A percentile compares a stretch with the other conserved stretches of the same genome.
Conservation (phyloP, 2,113 vertebrate species). For the Elachura formosa region DNA sequence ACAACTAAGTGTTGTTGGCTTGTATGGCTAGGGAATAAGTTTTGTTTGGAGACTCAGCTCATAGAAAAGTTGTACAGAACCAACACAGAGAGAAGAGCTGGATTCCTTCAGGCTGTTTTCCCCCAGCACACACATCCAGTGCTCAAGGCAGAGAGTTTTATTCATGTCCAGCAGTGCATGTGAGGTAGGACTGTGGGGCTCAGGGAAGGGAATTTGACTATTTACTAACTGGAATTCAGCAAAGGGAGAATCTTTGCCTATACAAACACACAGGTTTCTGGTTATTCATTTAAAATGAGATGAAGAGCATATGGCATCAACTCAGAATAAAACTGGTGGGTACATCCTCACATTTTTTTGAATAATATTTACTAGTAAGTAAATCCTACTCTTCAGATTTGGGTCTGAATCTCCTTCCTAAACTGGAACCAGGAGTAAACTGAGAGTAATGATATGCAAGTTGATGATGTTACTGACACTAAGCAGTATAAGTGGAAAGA, state of each 20-base stretch:
- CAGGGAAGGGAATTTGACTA: neutral
- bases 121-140: neutral
- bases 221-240: neutral
- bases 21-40: neutral
- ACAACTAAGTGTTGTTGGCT: neutral
- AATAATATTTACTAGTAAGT: neutral
- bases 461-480: neutral
- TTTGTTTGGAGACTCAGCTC: neutral
- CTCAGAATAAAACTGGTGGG: constrained; percentile 11
- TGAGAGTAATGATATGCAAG: neutral
- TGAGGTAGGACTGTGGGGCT: neutral
- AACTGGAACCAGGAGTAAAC: neutral
- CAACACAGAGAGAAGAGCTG: neutral
- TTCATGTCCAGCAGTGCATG: neutral
- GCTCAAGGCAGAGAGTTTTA: neutral
- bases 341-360: neutral
- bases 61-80: neutral
- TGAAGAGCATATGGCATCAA: neutral
- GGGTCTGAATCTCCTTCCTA: neutral
- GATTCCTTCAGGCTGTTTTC: neutral
- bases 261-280: neutral
- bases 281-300: neutral
- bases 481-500: neutral
- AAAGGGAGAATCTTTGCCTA: neutral
- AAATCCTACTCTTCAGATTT: neutral